Conservation (phyloP, 2,113 vertebrate genomes). For the Megaleporinus macrocephalus region DNA sequence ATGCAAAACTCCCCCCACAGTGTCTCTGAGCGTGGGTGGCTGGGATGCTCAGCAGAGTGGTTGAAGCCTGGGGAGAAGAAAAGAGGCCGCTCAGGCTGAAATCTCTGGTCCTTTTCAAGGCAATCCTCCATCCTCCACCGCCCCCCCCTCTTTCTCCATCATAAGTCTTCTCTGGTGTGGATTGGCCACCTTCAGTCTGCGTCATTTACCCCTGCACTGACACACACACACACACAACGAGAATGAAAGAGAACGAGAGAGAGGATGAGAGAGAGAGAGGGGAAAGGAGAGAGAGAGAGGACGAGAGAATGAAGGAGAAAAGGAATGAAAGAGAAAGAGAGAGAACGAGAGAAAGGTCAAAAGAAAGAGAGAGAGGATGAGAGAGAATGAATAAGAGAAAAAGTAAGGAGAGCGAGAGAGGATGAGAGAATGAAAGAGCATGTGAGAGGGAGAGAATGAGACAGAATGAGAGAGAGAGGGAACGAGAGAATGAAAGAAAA, state of each 20-base stretch:
- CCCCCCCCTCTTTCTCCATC: neutral
- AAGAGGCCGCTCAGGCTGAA: neutral
- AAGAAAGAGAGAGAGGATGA: too few relatives aligned
- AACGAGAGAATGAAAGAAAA: too few relatives aligned
- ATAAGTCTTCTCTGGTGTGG: neutral
- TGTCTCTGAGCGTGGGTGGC: neutral
- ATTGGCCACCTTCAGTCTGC: conserved; percentile 25
- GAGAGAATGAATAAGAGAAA: too few relatives aligned
- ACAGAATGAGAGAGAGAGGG: too few relatives aligned
- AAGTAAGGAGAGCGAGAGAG: too few relatives aligned
- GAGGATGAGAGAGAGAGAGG: neutral
- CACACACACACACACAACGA: too few relatives aligned
- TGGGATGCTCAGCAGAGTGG: neutral
- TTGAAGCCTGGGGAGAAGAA: neutral
- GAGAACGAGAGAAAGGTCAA: too few relatives aligned
- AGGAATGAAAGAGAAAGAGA: neutral
- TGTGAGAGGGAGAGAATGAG: too few relatives aligned
- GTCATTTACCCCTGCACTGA: neutral
- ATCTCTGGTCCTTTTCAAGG: neutral
- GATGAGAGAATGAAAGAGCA: too few relatives aligned
- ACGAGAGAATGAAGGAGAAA: too few relatives aligned
- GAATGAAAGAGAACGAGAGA: neutral
- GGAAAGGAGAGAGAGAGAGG: conserved; percentile 21
- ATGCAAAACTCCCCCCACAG: conserved; percentile 10
- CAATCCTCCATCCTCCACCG: neutral